phyloP scores from a whole-genome alignment of 2,888 invertebrate species.

The Myopa tessellatipennis region DNA sequence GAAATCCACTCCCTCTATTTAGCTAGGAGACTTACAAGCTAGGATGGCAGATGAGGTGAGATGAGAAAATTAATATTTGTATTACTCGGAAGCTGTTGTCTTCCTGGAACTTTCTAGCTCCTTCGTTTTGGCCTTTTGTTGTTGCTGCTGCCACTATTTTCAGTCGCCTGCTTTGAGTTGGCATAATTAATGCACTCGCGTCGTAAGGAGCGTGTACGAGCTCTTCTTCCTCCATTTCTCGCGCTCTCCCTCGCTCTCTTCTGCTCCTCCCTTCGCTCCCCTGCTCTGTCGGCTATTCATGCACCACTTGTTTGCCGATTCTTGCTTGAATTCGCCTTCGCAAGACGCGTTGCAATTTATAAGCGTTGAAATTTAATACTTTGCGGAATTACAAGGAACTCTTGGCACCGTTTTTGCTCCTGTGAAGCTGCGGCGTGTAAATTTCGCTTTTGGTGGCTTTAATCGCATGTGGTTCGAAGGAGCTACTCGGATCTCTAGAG shows the following conservation, averaged over 20 bases:
- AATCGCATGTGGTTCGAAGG: slow-evolving; percentile 13
- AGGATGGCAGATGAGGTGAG: slow-evolving; percentile 40
- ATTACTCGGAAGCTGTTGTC: slow-evolving; percentile 21
- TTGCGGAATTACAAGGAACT: slow-evolving; percentile 12
- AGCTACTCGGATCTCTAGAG: not conserved
- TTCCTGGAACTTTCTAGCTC: not conserved
- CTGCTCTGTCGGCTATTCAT: not conserved
- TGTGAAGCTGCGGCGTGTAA: not conserved
- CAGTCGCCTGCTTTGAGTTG: slow-evolving; percentile 6
- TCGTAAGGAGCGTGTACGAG: not conserved
- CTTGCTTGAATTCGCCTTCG: not conserved
- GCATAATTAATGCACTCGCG: slow-evolving; percentile 29
- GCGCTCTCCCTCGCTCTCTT: not conserved
- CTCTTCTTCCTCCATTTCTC: no score
- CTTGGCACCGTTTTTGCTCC: not conserved
- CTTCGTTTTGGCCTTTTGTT: slow-evolving; percentile 12
- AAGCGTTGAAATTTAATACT: not conserved
- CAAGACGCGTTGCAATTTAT: slow-evolving; percentile 8
- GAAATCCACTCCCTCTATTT: not conserved
- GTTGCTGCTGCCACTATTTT: slow-evolving; percentile 15
- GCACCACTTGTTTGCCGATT: not conserved
- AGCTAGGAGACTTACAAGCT: not conserved
- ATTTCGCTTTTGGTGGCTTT: not conserved
- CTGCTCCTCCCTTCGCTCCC: not conserved
- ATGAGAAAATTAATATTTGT: slow-evolving; percentile 51